Base-by-base conservation (phyloP, 1,140 invertebrate genomes). In the Panulirus ornatus region DNA sequence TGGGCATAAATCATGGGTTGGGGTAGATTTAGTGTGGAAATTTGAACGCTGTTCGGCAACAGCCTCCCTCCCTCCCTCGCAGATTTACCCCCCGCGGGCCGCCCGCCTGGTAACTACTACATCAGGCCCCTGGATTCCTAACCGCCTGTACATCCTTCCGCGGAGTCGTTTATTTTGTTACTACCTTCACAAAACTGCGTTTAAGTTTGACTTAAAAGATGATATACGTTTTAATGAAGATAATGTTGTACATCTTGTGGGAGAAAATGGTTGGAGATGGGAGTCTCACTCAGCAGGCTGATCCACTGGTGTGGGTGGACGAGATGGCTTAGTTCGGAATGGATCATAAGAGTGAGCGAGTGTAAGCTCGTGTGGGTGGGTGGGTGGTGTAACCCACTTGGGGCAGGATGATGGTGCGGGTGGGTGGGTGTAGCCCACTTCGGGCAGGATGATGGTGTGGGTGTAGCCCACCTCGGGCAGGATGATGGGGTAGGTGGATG, bases 71-170 rank as follows among this genome's bases (percentile, higher is more conserved):
- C n/a, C n/a, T n/a, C n/a, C n/a, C n/a, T 14, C 42, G 42, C 38
- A 22, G 42, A 47, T 51, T 27, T 30, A 47, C 42, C n/a, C 9
- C 76, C 76, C 76, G 76, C 42, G 16, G 76, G 76, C 19, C 42
- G 47, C 27, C 76, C 76, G 76, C 44, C 47, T 79, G 76, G 76
- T 79, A 79, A 79, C 76, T 42, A 27, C 76, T 27, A 79, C 47
- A 79, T 79, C 76, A 42, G 76, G 76, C 76, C 76, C 42, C 51
- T 79, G 76, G 76, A 51, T 27, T 27, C 76, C 76, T 47, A 30
- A 47, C 42, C 76, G 76, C n/a, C 76, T 79, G 76, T 79, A 79
- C 51, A 30, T 79, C 44, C 19, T 79, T 42, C 42, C 40, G 0
- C 44, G 9, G 76, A 1, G 30, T 27, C 75, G 8, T n/a, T 1